Percentiles rank a stretch among this genome's conserved stretches.
Conservation (phyloP, 1,140 invertebrate genomes). For the Saxidomus purpurata region DNA sequence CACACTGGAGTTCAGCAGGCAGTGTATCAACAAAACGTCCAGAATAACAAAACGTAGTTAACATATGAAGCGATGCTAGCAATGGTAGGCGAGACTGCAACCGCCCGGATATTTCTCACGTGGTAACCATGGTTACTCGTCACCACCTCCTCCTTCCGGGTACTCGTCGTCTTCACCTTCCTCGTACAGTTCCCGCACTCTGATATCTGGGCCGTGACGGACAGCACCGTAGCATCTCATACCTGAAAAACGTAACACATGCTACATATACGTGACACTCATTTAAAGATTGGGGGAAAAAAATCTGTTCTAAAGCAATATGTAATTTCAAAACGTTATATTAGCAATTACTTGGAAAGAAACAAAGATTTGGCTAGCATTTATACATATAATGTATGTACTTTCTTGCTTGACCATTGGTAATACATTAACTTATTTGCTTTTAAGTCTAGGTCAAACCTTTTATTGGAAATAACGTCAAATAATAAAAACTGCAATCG, state of each 20-base stretch:
- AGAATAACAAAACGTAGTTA: neutral
- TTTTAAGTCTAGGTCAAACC: too few species aligned
- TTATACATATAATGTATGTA: too few species aligned
- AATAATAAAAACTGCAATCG: too few species aligned
- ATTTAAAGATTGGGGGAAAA: too few species aligned
- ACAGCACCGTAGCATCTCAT: slow-evolving; percentile 88
- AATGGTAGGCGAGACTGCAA: neutral
- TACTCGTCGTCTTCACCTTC: slow-evolving; percentile 52
- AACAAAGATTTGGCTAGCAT: too few species aligned
- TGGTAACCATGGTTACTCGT: neutral
- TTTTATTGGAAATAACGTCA: too few species aligned
- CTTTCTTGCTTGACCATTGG: too few species aligned
- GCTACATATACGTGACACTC: too few species aligned
- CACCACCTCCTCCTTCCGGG: slow-evolving; percentile 7
- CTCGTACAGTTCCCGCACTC: slow-evolving; percentile 55
- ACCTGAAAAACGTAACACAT: slow-evolving; percentile 86
- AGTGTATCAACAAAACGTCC: neutral
- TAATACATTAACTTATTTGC: too few species aligned
- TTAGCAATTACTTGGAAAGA: too few species aligned
- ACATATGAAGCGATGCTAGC: slow-evolving; percentile 2
- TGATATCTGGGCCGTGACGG: slow-evolving; percentile 89
- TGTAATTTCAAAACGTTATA: too few species aligned
- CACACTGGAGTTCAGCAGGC: neutral
- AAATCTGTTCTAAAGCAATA: too few species aligned
- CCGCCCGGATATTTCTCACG: neutral